Base-by-base conservation (phyloP, 1,140 invertebrate genomes). In the Anthonomus grandis region DNA sequence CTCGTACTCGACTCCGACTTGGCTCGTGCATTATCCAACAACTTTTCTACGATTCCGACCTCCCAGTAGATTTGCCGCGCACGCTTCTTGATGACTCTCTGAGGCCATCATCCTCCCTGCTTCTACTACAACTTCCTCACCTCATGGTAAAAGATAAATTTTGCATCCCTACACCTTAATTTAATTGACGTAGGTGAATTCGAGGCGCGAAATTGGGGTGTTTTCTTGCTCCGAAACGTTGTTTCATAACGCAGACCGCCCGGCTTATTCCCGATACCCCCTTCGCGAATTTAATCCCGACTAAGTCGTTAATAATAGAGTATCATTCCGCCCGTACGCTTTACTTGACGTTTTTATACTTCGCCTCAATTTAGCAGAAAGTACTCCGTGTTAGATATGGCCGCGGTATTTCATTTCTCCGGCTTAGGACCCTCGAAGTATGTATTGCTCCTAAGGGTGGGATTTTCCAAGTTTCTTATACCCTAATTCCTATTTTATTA, bases 251-350 rank as follows among this genome's bases (percentile, higher is more conserved):
- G 18, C 12, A 15, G 17, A 34, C 8, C 4, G 2, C 8, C n/a
- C 5, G 5, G 38, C 18, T 19, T 15, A 21, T 19, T 36, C 27
- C 34, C 12, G 3, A 18, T 18, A 6, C 10, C 12, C 42, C 12
- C 27, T 58, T 45, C 41, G 18, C 18, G 47, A 58, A 50, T 59
- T 59, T 59, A 59, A 59, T 59, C 57, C 57, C n/a, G n/a, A n/a
- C n/a, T 53, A 31, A 34, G 46, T 53, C 57, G 49, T 59, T 59
- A 59, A 59, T 59, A 59, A 59, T 59, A 59, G 53, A 59, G 31
- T 52, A 59, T 52, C 24, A 52, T 53, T 49, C 22, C 39, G 17
- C 9, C 19, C 25, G 17, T 18, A 27, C 22, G 22, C 23, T 38
- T 49, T 12, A 34, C 42, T 46, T 46, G 39, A 54, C 52, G 34